Base-by-base conservation (phyloP, 1,140 invertebrate genomes). In the Cotesia vestalis region DNA sequence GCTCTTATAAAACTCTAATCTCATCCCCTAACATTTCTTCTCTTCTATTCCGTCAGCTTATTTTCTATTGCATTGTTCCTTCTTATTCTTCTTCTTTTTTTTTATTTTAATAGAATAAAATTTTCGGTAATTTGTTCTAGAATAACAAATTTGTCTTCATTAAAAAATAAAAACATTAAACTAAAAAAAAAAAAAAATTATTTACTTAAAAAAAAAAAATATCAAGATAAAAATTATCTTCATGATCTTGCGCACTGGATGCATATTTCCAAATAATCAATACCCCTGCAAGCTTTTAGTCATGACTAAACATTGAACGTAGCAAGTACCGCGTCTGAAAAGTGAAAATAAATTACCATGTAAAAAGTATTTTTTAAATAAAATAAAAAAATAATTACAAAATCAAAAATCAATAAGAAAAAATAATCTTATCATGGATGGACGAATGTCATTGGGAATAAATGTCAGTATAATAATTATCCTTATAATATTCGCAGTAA, bases 381-480 rank as follows among this genome's bases (percentile, higher is more conserved):
- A 20, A 59, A 59, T 9, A 8, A 34, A 59, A 59, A 6, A 12
- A 6, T 8, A 34, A 20, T 8, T 9, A 35, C 3, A 35, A 61
- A 61, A 17, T 57, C 12, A 57, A 17, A 6, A 12, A 57, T 57
- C 53, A 14, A 6, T 4, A 61, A 61, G 27, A 20, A 20, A 8
- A 35, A n/a, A 57, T 35, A 69, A 69, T 40, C 46, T 69, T 46
- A 78, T 81, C 20, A 84, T 80, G 78, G 78, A 77, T 72, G 75
- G 75, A 59, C 74, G 75, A 12, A 36, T 81, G 14, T 79, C 79
- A 35, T 40, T 84, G 11, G 82, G 78, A 12, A 82, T 84, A 5
- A 84, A 84, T 70, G 61, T 83, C n/a, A 78, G 80, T 51, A 79
- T 85, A 35, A 69, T 84, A 14, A 8, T 83, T 8, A 79, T 77